These are phyloP conservation scores for Rhinogobius similis DNA, from an alignment of 2,113 vertebrate genomes.

Conservation along the genomic window DNA sequence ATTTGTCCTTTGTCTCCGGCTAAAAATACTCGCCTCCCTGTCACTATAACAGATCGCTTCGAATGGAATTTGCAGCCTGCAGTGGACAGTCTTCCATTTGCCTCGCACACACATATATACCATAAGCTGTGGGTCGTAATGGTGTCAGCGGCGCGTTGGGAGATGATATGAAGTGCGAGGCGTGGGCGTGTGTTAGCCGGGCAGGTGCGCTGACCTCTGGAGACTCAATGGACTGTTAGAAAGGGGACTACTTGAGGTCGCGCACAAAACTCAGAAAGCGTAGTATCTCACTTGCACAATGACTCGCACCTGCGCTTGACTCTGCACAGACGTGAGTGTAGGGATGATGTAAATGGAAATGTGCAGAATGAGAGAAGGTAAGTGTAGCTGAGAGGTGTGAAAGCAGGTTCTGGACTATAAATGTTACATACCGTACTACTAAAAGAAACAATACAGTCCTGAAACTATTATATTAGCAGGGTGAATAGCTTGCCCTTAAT, in stretches of 20 bases:
- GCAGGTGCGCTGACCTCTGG: conserved; percentile 53
- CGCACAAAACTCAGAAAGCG: conserved; percentile 27
- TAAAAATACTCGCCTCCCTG: conserved; percentile 75
- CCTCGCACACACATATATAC: conserved; percentile 16
- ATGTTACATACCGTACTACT: background rate
- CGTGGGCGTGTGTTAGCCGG: conserved; percentile 35
- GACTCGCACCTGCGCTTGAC: conserved; percentile 48
- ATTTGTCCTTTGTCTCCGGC: conserved; percentile 68
- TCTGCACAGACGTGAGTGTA: conserved; percentile 29
- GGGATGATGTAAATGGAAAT: conserved; percentile 31
- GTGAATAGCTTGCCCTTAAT: no score
- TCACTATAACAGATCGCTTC: conserved; percentile 73
- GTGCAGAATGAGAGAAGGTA: conserved; percentile 54
- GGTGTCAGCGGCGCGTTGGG: conserved; percentile 44
- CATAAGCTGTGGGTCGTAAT: conserved; percentile 28
- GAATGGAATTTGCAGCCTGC: conserved; percentile 61
- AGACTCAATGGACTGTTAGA: conserved; percentile 36
- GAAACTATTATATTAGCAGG: background rate
- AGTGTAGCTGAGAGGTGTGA: conserved; percentile 37
- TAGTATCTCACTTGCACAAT: conserved; percentile 39
- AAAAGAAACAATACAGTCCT: background rate
- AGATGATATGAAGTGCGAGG: conserved; percentile 40
- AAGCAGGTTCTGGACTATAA: conserved; percentile 42
- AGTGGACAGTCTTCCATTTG: conserved; percentile 53
- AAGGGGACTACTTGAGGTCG: conserved; percentile 45